phyloP scores from a whole-genome alignment of 2,113 vertebrate species.

The Cyprinodon brontotheroides region DNA sequence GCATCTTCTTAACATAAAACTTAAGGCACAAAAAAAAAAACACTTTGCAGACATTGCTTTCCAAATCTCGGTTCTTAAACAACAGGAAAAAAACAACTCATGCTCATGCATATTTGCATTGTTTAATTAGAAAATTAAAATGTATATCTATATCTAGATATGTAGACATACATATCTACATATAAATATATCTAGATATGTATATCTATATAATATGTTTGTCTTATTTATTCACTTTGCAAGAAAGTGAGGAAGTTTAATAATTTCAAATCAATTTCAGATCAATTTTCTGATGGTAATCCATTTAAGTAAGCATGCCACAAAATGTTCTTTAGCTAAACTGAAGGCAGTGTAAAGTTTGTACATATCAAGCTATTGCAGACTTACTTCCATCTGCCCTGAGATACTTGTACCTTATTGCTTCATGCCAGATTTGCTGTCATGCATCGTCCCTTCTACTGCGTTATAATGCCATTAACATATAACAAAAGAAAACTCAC shows the following conservation, averaged over 20 bases:
- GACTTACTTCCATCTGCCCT: not conserved
- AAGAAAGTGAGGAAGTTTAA: no score
- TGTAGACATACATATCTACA: no score
- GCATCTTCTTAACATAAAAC: not conserved
- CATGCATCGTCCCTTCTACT: not conserved
- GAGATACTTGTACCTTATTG: not conserved
- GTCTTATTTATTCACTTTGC: no score
- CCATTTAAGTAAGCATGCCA: not conserved
- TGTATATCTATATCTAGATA: no score
- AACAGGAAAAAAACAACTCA: not conserved
- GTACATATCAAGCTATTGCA: not conserved
- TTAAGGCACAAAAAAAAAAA: not conserved
- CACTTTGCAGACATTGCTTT: not conserved
- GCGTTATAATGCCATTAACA: not conserved
- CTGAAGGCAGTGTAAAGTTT: not conserved
- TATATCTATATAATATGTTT: no score
- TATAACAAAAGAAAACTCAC: not conserved
- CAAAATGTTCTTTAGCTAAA: not conserved
- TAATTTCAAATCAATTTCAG: no score
- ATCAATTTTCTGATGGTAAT: not conserved
- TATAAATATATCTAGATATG: no score
- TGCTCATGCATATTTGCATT: no score
- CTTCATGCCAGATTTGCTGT: not conserved
- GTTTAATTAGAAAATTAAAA: no score
- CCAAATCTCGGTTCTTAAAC: not conserved